Base-by-base conservation (phyloP, 2,888 invertebrate species). In the Aquatica leii region DNA sequence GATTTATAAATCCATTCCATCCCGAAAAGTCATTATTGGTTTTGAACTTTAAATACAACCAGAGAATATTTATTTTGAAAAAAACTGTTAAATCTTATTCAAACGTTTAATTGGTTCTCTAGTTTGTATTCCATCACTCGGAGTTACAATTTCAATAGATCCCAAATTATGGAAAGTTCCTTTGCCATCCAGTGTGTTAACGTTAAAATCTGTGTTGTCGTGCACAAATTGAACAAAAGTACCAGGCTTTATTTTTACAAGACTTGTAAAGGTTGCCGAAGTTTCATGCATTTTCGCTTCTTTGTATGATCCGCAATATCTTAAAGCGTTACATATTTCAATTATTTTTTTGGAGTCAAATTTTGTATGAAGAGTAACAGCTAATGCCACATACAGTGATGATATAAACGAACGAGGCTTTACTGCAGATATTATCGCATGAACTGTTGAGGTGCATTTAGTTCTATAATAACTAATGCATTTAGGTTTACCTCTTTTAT, bases 1-100 rank as follows among this genome's bases (percentile, higher is more conserved):
- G n/a, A n/a, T n/a, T n/a, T n/a, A n/a, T n/a, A n/a, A n/a, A n/a
- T 37, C 37, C 37, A 37, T 37, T 37, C 9, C 37, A 37, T 37
- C 37, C 37, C 2, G 37, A 11, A 37, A 37, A 37, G 4, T 37
- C 37, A 37, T 37, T 37, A 11, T 37, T 37, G 37, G 37, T 37
- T 37, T 37, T n/a, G 37, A 37, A 37, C 9, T 37, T 11, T 37
- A 37, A 37, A 37, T 11, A 37, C 11, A 37, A 31, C n/a, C n/a
- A n/a, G n/a, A n/a, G 37, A 37, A 37, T 8, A 37, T 37, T 37
- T 2, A 37, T 3, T 11, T 24, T 24, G 24, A n/a, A 24, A 4
- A 24, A 24, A 24, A 6, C 24, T 24, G 6, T 4, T 9, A 12
- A 31, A 31, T 31, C 31, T 31, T 31, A 31, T 31, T 9, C 31